These are phyloP conservation scores for Vanessa tameamea DNA, from an alignment of 1,140 invertebrate species.

Conservation along the genomic window DNA sequence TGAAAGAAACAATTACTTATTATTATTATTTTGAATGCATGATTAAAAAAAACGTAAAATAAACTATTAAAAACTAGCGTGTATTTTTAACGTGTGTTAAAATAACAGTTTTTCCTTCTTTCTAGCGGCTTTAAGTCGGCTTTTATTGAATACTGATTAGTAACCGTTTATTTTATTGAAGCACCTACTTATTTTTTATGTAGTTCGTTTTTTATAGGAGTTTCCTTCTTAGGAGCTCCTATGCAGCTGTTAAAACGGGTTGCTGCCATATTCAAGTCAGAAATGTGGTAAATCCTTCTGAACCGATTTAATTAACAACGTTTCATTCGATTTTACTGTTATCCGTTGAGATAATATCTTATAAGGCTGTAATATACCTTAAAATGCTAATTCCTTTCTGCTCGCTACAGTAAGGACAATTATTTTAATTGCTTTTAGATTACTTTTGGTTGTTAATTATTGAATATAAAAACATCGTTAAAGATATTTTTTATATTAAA, in stretches of 20 bases:
- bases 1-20: no score
- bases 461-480: neutral
- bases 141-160: slow-evolving; percentile 46
- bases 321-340: slow-evolving; percentile 48
- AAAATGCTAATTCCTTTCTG: slow-evolving; percentile 26
- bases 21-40: no score
- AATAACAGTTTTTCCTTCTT: no score
- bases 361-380: slow-evolving; percentile 31
- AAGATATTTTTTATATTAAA: neutral
- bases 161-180: slow-evolving; percentile 64
- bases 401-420: slow-evolving; percentile 1
- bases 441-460: slow-evolving; percentile 9
- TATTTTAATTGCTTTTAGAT: slow-evolving; percentile 29
- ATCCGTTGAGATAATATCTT: slow-evolving; percentile 33
- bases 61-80: no score
- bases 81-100: no score
- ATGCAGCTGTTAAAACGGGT: slow-evolving; percentile 48
- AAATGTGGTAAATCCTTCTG: slow-evolving; percentile 53
- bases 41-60: no score
- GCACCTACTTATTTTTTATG: slow-evolving; percentile 54
- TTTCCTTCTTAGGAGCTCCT: slow-evolving; percentile 41
- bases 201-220: slow-evolving; percentile 45
- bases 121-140: slow-evolving; percentile 16
- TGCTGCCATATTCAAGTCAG: slow-evolving; percentile 49
- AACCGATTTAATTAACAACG: slow-evolving; percentile 56